A percentile compares a stretch with the other conserved stretches of the same genome.
Evolutionary conservation across 2,113 vertebrate genomes (phyloP).

Genomic region (Toxotes jaculatrix): DNA sequence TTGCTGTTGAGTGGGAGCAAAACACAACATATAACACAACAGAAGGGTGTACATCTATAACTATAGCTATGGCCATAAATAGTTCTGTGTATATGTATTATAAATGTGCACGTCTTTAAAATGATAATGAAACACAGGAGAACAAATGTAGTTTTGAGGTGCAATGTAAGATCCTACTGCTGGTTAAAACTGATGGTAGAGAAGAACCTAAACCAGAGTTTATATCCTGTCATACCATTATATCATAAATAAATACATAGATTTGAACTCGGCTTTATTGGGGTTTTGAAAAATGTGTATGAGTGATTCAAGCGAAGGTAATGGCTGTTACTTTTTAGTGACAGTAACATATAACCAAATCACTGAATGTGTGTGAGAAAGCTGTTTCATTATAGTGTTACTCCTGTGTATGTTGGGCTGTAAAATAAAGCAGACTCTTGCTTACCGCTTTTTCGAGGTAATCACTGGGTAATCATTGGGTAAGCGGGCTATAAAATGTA

Average conservation of each 20-base stretch:
- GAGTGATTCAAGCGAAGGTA: neutral
- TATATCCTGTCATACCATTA: neutral
- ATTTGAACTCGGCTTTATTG: neutral
- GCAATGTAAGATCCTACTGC: too few relatives aligned
- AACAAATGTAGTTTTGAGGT: too few relatives aligned
- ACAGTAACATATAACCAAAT: neutral
- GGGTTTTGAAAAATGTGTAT: neutral
- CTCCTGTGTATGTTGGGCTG: neutral
- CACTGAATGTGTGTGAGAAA: neutral
- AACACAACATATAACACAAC: too few relatives aligned
- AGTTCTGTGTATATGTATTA: neutral
- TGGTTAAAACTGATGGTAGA: neutral
- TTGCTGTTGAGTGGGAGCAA: too few relatives aligned
- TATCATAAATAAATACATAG: neutral
- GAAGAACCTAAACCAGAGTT: neutral
- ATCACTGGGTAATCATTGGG: neutral
- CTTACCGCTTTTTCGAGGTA: neutral
- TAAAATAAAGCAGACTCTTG: neutral
- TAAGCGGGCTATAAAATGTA: neutral
- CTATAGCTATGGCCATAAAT: too few relatives aligned
- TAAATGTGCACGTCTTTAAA: neutral
- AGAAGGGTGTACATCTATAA: too few relatives aligned
- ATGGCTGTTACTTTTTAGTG: neutral
- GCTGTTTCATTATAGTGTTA: neutral
- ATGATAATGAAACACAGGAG: too few relatives aligned